These are phyloP conservation scores for Eristalis pertinax DNA, from an alignment of 2,888 invertebrate genomes.

Conservation along the genomic window DNA sequence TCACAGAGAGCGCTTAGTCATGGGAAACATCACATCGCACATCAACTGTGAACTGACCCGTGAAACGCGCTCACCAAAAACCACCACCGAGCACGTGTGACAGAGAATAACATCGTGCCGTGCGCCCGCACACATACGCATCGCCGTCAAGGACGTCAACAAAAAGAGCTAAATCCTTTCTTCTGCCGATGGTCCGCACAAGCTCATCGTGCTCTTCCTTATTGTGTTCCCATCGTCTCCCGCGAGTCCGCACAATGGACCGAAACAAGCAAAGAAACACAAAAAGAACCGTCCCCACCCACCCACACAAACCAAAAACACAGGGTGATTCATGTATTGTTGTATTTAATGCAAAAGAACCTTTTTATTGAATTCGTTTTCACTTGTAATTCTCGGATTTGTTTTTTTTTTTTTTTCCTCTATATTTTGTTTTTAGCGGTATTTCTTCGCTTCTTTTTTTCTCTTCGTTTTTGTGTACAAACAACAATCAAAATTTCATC, in stretches of 20 bases:
- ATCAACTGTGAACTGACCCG: no score
- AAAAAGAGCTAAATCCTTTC: no score
- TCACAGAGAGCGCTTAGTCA: no score
- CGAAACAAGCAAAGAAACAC: background rate
- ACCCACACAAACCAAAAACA: background rate
- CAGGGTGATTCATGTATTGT: background rate
- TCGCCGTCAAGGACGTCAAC: no score
- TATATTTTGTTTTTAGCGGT: slow-evolving; percentile 51
- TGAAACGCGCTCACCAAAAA: no score
- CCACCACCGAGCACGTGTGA: no score
- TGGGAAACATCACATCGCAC: no score
- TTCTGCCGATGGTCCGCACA: no score
- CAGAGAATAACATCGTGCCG: no score
- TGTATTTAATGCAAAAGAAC: slow-evolving; percentile 65
- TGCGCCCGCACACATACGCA: no score
- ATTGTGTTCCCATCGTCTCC: background rate
- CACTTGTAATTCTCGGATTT: slow-evolving; percentile 21
- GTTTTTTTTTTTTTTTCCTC: background rate
- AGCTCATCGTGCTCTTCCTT: background rate
- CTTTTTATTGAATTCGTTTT: slow-evolving; percentile 67
- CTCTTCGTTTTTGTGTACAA: slow-evolving; percentile 62
- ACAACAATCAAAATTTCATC: slow-evolving; percentile 71
- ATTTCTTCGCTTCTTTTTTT: slow-evolving; percentile 19
- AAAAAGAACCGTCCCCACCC: background rate
- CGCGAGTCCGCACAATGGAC: background rate